Base-by-base conservation (phyloP, 2,888 invertebrate genomes). In the Gortyna flavago region DNA sequence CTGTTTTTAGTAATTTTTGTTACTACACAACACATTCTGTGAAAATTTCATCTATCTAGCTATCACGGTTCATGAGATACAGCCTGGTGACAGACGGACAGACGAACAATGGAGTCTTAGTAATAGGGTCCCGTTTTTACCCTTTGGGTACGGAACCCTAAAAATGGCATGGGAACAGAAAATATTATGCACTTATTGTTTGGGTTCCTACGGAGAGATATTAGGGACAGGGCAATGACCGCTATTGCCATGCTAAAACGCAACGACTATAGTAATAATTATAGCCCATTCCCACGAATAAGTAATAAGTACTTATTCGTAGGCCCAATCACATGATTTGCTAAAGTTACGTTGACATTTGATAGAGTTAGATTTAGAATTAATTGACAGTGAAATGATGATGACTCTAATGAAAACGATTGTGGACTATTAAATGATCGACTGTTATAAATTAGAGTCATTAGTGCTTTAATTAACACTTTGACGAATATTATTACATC, bases 381-480 rank as follows among this genome's bases (percentile, higher is more conserved):
- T 21, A 67, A 35, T 77, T 11, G 9, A 61, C 32, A 18, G 8
- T 65, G n/a, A 32, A 70, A 70, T 21, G 21, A 41, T 25, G n/a
- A 66, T 66, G 35, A 44, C 25, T 66, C 21, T 32, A 73, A 61
- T 72, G 54, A 38, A 41, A 35, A 44, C 3, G 1, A 16, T 4
- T 41, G 13, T 18, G n/a, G 25, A 57, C 44, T 38, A 48, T 54
- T 35, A 29, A 57, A 80, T 72, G 44, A 72, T 61, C 21, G 29
- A 79, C 21, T 38, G 29, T 38, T 13, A 62, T 32, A 67, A 69
- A 71, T 76, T 44, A 38, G 21, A 57, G 38, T 68, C 16, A 81
- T 68, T 80, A 64, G 1, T 44, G 0, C 18, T 16, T 16, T 38
- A 54, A 69, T 76, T 75, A 35, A 13, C 16, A 51, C 25, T 69